Conservation (phyloP, 1,140 invertebrate genomes). For the Harpegnathos saltator region DNA sequence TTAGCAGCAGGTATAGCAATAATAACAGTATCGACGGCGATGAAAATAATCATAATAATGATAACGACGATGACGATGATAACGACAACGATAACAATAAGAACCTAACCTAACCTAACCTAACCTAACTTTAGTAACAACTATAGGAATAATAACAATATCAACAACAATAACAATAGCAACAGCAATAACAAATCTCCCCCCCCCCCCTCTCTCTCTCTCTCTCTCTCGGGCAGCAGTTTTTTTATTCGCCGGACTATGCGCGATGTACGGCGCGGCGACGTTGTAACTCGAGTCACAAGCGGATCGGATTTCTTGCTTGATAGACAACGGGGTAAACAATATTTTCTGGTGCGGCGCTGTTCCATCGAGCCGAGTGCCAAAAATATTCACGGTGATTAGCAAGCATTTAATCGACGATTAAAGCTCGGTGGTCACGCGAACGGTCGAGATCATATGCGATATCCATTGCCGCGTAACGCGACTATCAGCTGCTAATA, state of each 20-base stretch:
- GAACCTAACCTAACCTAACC: too few species aligned
- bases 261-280: not conserved
- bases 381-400: constrained; percentile 21
- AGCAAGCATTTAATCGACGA: not conserved
- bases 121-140: too few species aligned
- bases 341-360: constrained; percentile 10
- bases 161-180: too few species aligned
- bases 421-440: not conserved
- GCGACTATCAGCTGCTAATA: too few species aligned
- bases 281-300: not conserved
- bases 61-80: too few species aligned
- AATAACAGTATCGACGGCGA: too few species aligned
- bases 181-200: too few species aligned
- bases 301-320: constrained; percentile 22
- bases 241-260: not conserved
- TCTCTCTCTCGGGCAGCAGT: not conserved
- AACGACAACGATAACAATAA: too few species aligned
- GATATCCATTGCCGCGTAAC: not conserved
- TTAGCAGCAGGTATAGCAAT: too few species aligned
- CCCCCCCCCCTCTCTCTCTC: not conserved
- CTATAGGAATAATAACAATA: too few species aligned
- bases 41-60: too few species aligned
- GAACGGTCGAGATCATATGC: not conserved
- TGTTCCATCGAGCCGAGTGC: not conserved
- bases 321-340: constrained; percentile 19